Evolutionary conservation across 2,888 invertebrate species (phyloP), one percentile per base, ranked within the genome.

Genomic region (Crepidodera aurea): DNA sequence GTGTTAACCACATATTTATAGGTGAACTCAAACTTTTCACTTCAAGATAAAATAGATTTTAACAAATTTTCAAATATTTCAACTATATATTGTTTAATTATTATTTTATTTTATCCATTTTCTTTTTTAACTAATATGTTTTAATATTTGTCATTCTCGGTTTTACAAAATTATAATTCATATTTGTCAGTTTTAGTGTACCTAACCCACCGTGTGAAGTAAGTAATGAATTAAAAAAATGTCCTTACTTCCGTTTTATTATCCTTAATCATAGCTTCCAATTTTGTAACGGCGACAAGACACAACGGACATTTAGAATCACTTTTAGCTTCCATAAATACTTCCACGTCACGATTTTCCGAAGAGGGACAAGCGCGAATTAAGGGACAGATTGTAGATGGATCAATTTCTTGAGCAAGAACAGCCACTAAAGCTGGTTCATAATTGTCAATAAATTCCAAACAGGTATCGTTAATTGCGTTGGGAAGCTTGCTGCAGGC

Each of bases 231-330:
- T n/a, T n/a, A n/a, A n/a, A n/a, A n/a, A n/a, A n/a, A n/a, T n/a
- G n/a, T n/a, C n/a, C 10, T 25, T 53, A 91, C 91, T 86, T 91
- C 90, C 25, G 91, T 91, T 74, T 86, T 90, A 71, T 93, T 88
- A 66, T 88, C 84, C 74, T 89, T 87, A 8, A 94, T 85, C 79
- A 87, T 84, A 29, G 86, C 82, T 75, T 92, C 90, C n/a, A 94
- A 81, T 79, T 92, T 87, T 60, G 88, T 85, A 0, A 95, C 87
- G 2, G 92, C 92, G 77, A 94, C 90, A 62, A 95, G 83, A 75
- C 96, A 96, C 6, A 96, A 82, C 0, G 93, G 90, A 75, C 96
- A 94, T 72, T 87, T 90, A 13, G 87, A 85, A 70, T 90, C 88
- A 51, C 88, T 86, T n/a, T 74, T 68, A 72, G 84, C 82, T 55